Base-by-base conservation (phyloP, 1,140 invertebrate species). In the Diachasmimorpha longicaudata region DNA sequence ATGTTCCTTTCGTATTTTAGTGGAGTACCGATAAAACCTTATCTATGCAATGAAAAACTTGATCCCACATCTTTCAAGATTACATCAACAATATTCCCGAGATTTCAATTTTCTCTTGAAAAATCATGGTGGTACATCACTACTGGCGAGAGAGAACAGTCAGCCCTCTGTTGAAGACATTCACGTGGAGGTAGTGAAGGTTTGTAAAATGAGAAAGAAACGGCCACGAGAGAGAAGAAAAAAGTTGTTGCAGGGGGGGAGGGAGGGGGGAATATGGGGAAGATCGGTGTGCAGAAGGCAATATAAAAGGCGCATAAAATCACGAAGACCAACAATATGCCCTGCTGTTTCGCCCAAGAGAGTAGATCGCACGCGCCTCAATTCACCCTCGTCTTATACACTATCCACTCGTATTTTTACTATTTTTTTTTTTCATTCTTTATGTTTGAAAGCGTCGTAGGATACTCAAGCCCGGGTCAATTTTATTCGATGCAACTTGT, bases 221-320 rank as follows among this genome's bases (percentile, higher is more conserved):
- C 6, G 11, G 13, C n/a, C 52, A 19, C 4, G 16, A 16, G 31
- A 39, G n/a, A 37, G n/a, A 68, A 6, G 31, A 37, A 68, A 16
- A 19, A 16, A 39, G 16, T 6, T 42, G 14, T n/a, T 37, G 48
- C 42, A 44, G 25, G 66, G 70, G 68, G 36, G n/a, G n/a, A n/a
- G n/a, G n/a, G n/a, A n/a, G n/a, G n/a, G n/a, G n/a, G n/a, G n/a
- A n/a, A n/a, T n/a, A 72, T 39, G 19, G 39, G 63, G 21, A 55
- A 25, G 23, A 73, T 31, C 25, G 70, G 58, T 72, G 58, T 70
- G 67, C 46, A 72, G 63, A 71, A 81, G 68, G 78, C 77, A 82
- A 82, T 82, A 82, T 81, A 82, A 81, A 78, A 70, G 77, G 70
- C 77, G 80, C 81, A 82, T 82, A 82, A 82, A 82, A 80, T 82